These are phyloP conservation scores for Puffinus mauretanicus DNA, from an alignment of 2,113 vertebrate genomes.

Conservation along the genomic window DNA sequence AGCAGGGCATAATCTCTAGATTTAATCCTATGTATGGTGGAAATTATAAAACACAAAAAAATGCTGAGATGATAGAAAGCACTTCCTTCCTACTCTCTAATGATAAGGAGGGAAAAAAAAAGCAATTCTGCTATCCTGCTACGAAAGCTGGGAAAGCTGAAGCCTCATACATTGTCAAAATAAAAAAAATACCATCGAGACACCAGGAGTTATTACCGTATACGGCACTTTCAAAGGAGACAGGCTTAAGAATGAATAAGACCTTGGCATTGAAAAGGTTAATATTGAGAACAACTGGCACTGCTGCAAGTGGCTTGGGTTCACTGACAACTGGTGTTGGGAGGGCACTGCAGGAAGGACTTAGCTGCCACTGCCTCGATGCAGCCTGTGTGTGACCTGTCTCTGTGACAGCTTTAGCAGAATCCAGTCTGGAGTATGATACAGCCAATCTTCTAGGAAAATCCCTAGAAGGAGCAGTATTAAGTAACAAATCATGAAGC, in stretches of 20 bases:
- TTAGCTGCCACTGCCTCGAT: background rate
- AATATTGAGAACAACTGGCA: background rate
- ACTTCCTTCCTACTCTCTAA: background rate
- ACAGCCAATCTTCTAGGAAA: background rate
- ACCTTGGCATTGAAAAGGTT: background rate
- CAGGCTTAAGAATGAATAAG: background rate
- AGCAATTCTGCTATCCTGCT: background rate
- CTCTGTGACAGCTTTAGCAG: background rate
- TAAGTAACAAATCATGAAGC: background rate
- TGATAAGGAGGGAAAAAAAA: background rate
- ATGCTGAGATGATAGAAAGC: background rate
- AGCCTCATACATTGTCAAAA: background rate
- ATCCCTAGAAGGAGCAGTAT: background rate
- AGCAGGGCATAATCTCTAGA: background rate
- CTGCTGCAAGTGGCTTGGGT: background rate
- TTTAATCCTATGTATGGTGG: background rate
- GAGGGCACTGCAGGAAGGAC: background rate
- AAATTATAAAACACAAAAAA: background rate
- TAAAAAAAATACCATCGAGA: background rate
- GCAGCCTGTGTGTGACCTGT: background rate
- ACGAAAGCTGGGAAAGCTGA: background rate
- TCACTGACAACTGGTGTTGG: background rate
- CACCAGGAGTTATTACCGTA: background rate
- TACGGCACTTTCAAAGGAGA: background rate
- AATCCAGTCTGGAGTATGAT: background rate